Conservation (phyloP, 2,797 vertebrate genomes). For the Sylvia borin region DNA sequence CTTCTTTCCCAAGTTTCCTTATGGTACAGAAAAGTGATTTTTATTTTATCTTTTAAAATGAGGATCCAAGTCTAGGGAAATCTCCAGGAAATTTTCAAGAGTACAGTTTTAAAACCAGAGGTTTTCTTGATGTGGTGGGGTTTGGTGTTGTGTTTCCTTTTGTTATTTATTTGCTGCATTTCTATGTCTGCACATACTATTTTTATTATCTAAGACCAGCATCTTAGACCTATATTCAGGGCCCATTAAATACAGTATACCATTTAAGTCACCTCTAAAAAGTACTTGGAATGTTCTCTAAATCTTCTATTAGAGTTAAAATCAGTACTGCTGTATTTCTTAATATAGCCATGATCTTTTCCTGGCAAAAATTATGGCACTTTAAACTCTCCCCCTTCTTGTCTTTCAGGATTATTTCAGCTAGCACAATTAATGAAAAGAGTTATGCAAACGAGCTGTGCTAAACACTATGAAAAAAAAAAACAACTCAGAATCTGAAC, state of each 20-base stretch:
- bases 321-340: not conserved
- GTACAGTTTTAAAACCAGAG: not conserved
- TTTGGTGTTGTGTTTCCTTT: not conserved
- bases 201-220: not conserved
- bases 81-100: not conserved
- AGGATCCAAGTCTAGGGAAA: not conserved
- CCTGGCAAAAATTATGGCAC: not conserved
- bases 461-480: not conserved
- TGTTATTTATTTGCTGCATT: not conserved
- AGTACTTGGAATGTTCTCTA: not conserved
- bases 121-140: not conserved
- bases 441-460: not conserved
- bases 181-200: not conserved
- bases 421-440: not conserved
- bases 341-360: not conserved
- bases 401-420: not conserved
- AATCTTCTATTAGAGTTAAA: not conserved
- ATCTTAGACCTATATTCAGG: not conserved
- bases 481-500: not conserved
- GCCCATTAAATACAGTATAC: not conserved
- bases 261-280: not conserved
- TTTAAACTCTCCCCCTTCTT: not conserved
- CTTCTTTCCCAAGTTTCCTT: not conserved
- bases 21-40: not conserved
- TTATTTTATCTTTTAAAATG: not conserved